phyloP scores from a whole-genome alignment of 2,888 invertebrate species.

The Amphimallon solstitiale region DNA sequence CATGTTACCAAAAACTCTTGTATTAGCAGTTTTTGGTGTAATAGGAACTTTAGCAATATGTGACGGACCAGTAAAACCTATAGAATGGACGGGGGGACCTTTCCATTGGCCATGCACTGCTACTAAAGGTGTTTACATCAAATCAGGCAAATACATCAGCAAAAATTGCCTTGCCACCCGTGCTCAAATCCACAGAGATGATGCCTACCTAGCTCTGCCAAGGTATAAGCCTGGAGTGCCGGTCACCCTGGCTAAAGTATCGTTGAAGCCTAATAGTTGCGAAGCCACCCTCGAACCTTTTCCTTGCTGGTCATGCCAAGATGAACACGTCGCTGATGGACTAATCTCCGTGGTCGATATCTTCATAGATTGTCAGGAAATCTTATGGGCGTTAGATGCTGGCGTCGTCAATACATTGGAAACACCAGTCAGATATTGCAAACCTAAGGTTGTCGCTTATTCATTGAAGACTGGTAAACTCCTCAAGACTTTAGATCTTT shows the following conservation, averaged over 20 bases:
- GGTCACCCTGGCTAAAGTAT: slow-evolving; percentile 71
- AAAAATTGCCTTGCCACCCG: slow-evolving; percentile 72
- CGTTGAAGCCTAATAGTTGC: slow-evolving; percentile 63
- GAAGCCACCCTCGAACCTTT: slow-evolving; percentile 68
- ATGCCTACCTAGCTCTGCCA: slow-evolving; percentile 68
- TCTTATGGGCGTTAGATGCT: slow-evolving; percentile 78
- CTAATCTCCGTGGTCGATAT: slow-evolving; percentile 79
- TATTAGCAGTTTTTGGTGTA: slow-evolving; percentile 42
- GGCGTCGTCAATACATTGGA: slow-evolving; percentile 76
- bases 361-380: slow-evolving; percentile 69
- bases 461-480: slow-evolving; percentile 70
- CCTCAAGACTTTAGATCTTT: slow-evolving; percentile 71
- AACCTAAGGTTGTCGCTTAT: slow-evolving; percentile 76
- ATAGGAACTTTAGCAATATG: slow-evolving; percentile 40
- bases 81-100: slow-evolving; percentile 54
- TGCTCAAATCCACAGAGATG: slow-evolving; percentile 68
- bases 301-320: slow-evolving; percentile 73
- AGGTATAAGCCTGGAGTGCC: slow-evolving; percentile 73
- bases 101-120: slow-evolving; percentile 66
- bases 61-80: slow-evolving; percentile 49
- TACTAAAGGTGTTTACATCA: slow-evolving; percentile 68
- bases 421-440: slow-evolving; percentile 71
- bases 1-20: slow-evolving; percentile 39
- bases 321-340: slow-evolving; percentile 71
- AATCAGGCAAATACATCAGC: slow-evolving; percentile 67